Percentiles rank a stretch among this genome's conserved stretches.
Conservation (phyloP, 2,113 vertebrate species). For the Archilochus colubris region DNA sequence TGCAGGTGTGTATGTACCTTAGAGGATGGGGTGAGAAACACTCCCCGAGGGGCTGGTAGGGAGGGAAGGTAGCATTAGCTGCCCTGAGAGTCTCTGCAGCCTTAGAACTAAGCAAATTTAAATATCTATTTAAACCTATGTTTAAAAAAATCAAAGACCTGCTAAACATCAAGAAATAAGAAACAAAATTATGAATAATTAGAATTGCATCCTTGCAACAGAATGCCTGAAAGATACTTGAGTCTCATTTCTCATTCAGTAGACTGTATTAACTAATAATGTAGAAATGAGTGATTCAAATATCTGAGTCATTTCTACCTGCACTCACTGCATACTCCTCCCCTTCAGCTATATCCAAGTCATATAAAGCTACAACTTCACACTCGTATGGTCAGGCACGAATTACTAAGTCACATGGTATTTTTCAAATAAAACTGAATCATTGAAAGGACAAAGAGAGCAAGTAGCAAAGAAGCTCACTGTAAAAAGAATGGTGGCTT, state of each 20-base stretch:
- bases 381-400: slow-evolving; percentile 22
- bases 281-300: slow-evolving; percentile 38
- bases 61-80: background rate
- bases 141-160: background rate
- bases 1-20: background rate
- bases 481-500: slow-evolving; percentile 29
- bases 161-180: background rate
- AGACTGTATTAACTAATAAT: background rate
- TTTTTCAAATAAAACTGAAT: slow-evolving; percentile 68
- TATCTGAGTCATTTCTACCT: slow-evolving; percentile 38
- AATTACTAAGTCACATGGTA: slow-evolving; percentile 53
- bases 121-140: background rate
- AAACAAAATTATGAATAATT: background rate
- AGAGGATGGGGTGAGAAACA: background rate
- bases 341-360: slow-evolving; percentile 8
- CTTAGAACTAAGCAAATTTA: background rate
- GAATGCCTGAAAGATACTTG: background rate
- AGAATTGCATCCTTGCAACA: background rate
- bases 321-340: slow-evolving; percentile 7
- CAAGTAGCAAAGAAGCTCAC: background rate
- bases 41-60: background rate
- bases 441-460: slow-evolving; percentile 57
- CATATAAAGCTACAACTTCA: slow-evolving; percentile 29
- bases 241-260: background rate
- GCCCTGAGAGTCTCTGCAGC: background rate